A percentile compares a stretch with the other conserved stretches of the same genome.
Conservation (phyloP, 2,797 vertebrate genomes). For the Artibeus jamaicensis region DNA sequence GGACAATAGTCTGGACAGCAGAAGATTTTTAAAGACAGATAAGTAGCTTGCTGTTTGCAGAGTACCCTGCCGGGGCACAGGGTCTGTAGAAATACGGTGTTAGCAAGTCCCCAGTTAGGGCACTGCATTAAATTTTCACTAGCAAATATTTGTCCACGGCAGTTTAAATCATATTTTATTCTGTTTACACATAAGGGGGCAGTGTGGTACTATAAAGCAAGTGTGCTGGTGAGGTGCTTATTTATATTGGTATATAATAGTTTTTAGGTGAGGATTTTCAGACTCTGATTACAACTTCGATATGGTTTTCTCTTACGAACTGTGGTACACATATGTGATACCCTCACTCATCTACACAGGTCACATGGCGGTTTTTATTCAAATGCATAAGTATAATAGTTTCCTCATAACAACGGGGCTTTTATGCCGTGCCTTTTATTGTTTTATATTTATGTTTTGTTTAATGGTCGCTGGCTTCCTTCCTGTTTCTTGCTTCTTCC, state of each 20-base stretch:
- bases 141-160: conserved; percentile 75
- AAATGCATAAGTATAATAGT: neutral
- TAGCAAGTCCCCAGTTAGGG: conserved; percentile 53
- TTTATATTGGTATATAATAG: conserved; percentile 66
- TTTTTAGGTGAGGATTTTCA: conserved; percentile 69
- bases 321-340: neutral
- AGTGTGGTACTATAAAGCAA: conserved; percentile 82
- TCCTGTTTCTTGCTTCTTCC: neutral
- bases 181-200: conserved; percentile 83
- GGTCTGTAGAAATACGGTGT: conserved; percentile 51
- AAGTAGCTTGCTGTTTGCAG: conserved; percentile 62
- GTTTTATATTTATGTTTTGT: conserved; percentile 39
- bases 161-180: conserved; percentile 59
- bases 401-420: neutral
- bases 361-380: neutral
- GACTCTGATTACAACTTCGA: conserved; percentile 49
- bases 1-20: conserved; percentile 27
- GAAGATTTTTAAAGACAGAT: conserved; percentile 42
- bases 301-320: neutral
- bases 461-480: conserved; percentile 4
- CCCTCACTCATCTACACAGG: neutral
- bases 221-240: conserved; percentile 51
- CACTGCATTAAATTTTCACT: conserved; percentile 63
- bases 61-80: neutral
- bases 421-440: neutral